Conservation (phyloP, 2,797 vertebrate genomes). For the Schizopygopsis malacanthus region DNA sequence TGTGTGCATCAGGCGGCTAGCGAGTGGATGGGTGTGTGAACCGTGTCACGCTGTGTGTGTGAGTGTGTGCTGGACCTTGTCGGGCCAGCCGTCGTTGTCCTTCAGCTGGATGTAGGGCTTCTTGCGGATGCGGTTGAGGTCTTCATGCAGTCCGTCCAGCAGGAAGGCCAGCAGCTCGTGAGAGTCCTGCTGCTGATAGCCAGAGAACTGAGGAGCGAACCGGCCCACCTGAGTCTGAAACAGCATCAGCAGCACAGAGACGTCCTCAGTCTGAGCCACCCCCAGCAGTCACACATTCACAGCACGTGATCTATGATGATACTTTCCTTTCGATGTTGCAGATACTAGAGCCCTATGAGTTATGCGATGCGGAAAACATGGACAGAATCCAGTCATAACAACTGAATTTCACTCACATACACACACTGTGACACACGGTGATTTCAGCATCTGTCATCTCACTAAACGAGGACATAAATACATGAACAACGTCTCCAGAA, state of each 20-base stretch:
- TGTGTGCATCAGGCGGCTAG: not conserved
- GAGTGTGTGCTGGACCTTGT: constrained; percentile 81
- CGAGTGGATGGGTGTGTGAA: not conserved
- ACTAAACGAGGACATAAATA: too few relatives aligned
- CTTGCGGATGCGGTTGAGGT: constrained; percentile 97
- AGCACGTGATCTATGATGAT: too few relatives aligned
- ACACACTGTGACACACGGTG: too few relatives aligned
- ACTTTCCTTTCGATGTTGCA: too few relatives aligned
- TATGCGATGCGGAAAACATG: too few relatives aligned
- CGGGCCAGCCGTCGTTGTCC: constrained; percentile 92
- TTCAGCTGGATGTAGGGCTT: constrained; percentile 98
- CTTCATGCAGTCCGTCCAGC: constrained; percentile 96
- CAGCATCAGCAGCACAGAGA: not conserved
- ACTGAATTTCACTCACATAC: too few relatives aligned
- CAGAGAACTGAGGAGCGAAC: constrained; percentile 98
- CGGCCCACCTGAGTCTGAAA: constrained; percentile 94
- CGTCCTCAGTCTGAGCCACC: not conserved
- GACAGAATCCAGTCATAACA: too few relatives aligned
- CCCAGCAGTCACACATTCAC: too few relatives aligned
- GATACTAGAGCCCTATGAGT: too few relatives aligned
- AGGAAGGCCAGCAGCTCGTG: constrained; percentile 97
- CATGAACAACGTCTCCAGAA: too few relatives aligned
- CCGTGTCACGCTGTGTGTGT: not conserved
- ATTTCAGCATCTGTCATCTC: too few relatives aligned
- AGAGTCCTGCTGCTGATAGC: constrained; percentile 98